Percentiles rank a stretch among this genome's conserved stretches.
phyloP scores from a whole-genome alignment of 2,888 invertebrate genomes.

The Scaptomyza parva region DNA sequence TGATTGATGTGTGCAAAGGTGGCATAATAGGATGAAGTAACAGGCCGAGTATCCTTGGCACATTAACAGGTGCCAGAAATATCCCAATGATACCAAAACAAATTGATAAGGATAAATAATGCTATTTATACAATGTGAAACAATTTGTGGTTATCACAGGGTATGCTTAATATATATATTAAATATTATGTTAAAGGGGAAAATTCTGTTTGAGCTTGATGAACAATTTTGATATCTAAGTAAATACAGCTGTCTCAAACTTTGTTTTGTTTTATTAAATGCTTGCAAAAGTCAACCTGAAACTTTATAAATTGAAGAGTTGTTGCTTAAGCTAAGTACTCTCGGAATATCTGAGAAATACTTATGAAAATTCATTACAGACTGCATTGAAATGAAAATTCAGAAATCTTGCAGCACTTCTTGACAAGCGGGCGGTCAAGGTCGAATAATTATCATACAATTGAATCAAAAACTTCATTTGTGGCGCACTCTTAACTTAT shows the following conservation, averaged over 20 bases:
- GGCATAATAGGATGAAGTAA: constrained; percentile 23
- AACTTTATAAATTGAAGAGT: neutral
- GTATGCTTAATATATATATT: neutral
- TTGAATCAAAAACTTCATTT: neutral
- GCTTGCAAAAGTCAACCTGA: neutral
- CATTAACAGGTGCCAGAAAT: neutral
- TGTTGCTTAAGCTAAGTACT: neutral
- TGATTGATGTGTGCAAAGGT: constrained; percentile 58
- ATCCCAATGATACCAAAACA: neutral
- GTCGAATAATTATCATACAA: neutral
- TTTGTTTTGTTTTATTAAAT: neutral
- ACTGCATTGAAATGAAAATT: neutral
- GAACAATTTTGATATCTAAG: too few species aligned
- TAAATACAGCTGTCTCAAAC: too few species aligned
- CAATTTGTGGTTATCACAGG: neutral
- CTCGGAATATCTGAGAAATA: neutral
- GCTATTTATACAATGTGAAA: neutral
- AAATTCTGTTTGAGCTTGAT: too few species aligned
- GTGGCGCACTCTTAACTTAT: neutral
- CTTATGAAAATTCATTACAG: neutral
- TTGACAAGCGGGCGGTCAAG: neutral
- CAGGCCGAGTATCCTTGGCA: constrained; percentile 3
- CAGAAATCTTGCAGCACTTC: neutral
- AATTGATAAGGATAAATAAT: neutral
- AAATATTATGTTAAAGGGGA: too few species aligned